These are phyloP conservation scores for Cyclophora albipunctata DNA, from an alignment of 2,888 invertebrate genomes.

Conservation along the genomic window DNA sequence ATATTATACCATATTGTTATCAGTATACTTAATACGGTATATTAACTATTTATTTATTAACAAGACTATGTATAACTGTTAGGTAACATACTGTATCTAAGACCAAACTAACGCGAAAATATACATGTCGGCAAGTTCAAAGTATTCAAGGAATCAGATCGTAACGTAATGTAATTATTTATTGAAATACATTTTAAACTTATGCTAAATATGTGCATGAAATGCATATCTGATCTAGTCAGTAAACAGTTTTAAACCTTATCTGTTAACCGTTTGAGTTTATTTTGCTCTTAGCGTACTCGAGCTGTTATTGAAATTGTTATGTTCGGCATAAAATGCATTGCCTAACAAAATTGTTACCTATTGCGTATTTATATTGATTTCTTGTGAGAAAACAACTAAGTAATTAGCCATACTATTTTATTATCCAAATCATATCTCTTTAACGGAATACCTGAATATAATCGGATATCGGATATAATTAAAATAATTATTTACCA, in stretches of 20 bases:
- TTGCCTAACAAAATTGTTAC: not conserved
- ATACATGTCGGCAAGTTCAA: constrained; percentile 4
- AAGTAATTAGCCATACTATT: too few relatives aligned
- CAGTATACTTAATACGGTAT: not conserved
- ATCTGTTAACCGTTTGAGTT: not conserved
- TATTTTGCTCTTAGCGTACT: not conserved
- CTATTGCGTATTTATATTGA: not conserved
- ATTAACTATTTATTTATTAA: too few relatives aligned
- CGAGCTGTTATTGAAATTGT: not conserved
- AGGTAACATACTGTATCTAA: too few relatives aligned
- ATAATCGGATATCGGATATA: constrained; percentile 41
- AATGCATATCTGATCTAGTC: constrained; percentile 30
- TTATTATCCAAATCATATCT: constrained; percentile 53
- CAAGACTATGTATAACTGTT: too few relatives aligned
- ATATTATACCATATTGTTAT: not conserved
- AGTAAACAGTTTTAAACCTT: constrained; percentile 7
- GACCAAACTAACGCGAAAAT: not conserved
- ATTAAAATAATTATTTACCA: constrained; percentile 56
- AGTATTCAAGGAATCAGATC: not conserved
- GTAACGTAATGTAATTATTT: not conserved
- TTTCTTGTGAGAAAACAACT: too few relatives aligned
- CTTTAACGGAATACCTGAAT: constrained; percentile 66
- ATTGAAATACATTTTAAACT: not conserved
- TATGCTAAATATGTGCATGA: constrained; percentile 17
- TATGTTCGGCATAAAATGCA: constrained; percentile 1